Base-by-base conservation (phyloP, 2,888 invertebrate genomes). In the Thymelicus acteon region DNA sequence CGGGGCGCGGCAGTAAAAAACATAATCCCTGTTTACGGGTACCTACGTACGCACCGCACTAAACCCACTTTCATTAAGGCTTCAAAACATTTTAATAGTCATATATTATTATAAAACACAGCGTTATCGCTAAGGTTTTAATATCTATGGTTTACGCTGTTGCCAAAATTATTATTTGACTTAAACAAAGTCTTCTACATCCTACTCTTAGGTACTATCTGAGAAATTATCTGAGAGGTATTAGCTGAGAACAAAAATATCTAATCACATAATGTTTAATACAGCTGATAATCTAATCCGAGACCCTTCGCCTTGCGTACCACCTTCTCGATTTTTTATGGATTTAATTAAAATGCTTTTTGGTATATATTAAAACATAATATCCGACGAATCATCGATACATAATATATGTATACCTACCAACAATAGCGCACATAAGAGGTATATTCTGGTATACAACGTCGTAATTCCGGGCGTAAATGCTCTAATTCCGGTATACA, bases 61-160 rank as follows among this genome's bases (percentile, higher is more conserved):
- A 89, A 92, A 90, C 85, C 87, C 82, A 83, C 85, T 88, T 91
- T 92, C 91, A 92, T 92, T 92, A 92, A 86, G 85, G 85, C 84
- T 77, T 83, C 15, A 78, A 92, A 92, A 92, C 92, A 92, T 92
- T 92, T 92, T 92, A 91, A 93, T 87, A 85, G 85, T 85, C 85
- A 89, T 88, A 90, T 90, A 90, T 91, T 90, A 90, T 87, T 89
- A 89, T 89, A 89, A 88, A 87, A 87, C 83, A 85, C 76, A 78
- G 78, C 80, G 82, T 87, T 82, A 88, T 82, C 85, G 84, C 85
- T 76, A 84, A 83, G 79, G 84, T 85, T 85, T 85, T n/a, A n/a
- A n/a, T n/a, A n/a, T 64, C 54, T 60, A 10, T 6, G 54, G 7
- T 60, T 44, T 19, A n/a, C 24, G 39, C 40, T 10, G 37, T 19